Percentiles rank a stretch among this genome's conserved stretches.
Evolutionary conservation across 2,888 invertebrate genomes (phyloP).

Genomic region (Drosophila atroscutellata): DNA sequence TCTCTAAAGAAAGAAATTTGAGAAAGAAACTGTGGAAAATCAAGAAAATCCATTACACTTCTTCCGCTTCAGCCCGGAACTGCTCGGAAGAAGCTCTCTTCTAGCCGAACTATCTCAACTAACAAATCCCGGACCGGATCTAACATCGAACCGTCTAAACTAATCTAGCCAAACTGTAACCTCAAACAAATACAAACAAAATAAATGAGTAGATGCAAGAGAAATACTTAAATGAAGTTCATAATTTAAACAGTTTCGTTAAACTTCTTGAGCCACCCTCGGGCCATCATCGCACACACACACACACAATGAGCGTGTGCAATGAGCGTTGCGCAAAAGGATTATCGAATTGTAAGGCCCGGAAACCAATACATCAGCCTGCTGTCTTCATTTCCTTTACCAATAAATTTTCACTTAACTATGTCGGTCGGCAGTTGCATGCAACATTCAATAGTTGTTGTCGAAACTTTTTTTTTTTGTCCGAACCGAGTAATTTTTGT

Average conservation of each 20-base stretch:
- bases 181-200: too few species aligned
- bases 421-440: conserved; percentile 63
- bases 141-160: neutral
- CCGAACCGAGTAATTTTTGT: neutral
- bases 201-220: neutral
- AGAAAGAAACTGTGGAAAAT: too few species aligned
- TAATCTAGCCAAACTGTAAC: too few species aligned
- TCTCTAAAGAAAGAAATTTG: too few species aligned
- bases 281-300: neutral
- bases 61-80: too few species aligned
- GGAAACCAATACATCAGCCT: conserved; percentile 72
- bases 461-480: neutral
- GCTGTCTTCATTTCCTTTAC: conserved; percentile 71
- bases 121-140: too few species aligned
- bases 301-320: conserved; percentile 1
- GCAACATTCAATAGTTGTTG: conserved; percentile 45
- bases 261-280: conserved; percentile 19
- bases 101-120: too few species aligned
- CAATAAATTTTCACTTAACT: conserved; percentile 77
- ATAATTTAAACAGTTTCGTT: neutral
- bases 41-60: too few species aligned
- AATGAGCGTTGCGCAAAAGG: conserved; percentile 58
- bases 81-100: too few species aligned
- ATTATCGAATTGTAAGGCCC: conserved; percentile 70
- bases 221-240: neutral